Evolutionary conservation across 2,113 vertebrate species (phyloP), one percentile per base, ranked within the genome.

Genomic region (Tiliqua scincoides): DNA sequence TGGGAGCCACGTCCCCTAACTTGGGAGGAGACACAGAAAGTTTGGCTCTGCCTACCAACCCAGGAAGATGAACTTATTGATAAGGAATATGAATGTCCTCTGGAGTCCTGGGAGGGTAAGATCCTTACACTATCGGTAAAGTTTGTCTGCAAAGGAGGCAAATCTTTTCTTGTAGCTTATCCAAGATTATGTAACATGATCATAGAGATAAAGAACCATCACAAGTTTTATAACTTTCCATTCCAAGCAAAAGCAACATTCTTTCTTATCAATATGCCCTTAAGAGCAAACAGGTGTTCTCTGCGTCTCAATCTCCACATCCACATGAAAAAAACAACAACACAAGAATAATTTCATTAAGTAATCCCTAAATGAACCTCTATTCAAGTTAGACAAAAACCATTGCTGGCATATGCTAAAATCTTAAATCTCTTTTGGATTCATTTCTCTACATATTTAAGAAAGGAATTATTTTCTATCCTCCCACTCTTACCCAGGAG

Each of bases 381-480:
- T 73, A n/a, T 35, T 23, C 79, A 63, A 85, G 72, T 8, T 18
- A n/a, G 73, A 25, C 30, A 7, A 1, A 7, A 21, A 11, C 75
- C 85, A 62, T 79, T 89, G 48, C 73, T 90, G 92, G 82, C 70
- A 81, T 82, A 88, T 12, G 82, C 43, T 30, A 85, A 70, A 75
- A 21, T 70, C 87, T 88, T 77, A 84, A 80, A 80, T 85, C 79
- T 84, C 82, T 88, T 89, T 86, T 88, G 68, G 84, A 88, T 89
- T 92, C 65, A 18, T 92, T 89, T 84, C 83, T 84, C 91, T 84
- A 84, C 84, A 90, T 85, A 90, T 54, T 79, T 37, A 67, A 93
- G 86, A 59, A 93, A 85, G 32, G 67, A 90, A 80, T 84, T 92
- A 85, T 92, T 92, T 94, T 95, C 91, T 43, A 11, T 92, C 89